These are phyloP conservation scores for Suricata suricatta DNA, from an alignment of 2,113 vertebrate species.

Conservation along the genomic window DNA sequence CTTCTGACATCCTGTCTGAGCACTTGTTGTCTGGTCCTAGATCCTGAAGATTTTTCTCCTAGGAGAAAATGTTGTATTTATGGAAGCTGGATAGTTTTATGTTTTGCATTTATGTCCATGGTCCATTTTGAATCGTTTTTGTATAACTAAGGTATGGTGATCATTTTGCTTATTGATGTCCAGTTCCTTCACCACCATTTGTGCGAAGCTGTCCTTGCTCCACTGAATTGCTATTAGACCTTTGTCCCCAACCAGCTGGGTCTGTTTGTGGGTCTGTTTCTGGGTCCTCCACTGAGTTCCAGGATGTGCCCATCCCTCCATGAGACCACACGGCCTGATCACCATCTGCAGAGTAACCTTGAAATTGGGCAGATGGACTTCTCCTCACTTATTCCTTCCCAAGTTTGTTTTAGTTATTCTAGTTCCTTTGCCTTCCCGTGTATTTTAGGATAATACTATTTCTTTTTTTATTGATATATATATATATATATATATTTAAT, in stretches of 20 bases:
- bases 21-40: not conserved
- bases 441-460: not conserved
- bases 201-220: not conserved
- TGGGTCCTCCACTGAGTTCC: not conserved
- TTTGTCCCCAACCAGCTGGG: not conserved
- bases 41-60: not conserved
- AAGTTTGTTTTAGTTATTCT: not conserved
- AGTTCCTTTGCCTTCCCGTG: not conserved
- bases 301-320: not conserved
- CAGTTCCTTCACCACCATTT: accelerated
- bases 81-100: not conserved
- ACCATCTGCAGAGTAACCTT: not conserved
- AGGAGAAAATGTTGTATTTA: not conserved
- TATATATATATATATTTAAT: too few species aligned
- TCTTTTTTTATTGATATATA: too few species aligned
- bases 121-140: not conserved
- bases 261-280: not conserved
- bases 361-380: not conserved
- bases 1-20: not conserved
- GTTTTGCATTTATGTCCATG: not conserved
- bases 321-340: accelerated
- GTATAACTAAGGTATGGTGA: too few species aligned
- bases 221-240: not conserved
- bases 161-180: not conserved
- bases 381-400: not conserved